A percentile compares a stretch with the other conserved stretches of the same genome.
These are phyloP conservation scores for Apocrypta bakeri DNA, from an alignment of 1,140 invertebrate genomes.

Conservation along the genomic window DNA sequence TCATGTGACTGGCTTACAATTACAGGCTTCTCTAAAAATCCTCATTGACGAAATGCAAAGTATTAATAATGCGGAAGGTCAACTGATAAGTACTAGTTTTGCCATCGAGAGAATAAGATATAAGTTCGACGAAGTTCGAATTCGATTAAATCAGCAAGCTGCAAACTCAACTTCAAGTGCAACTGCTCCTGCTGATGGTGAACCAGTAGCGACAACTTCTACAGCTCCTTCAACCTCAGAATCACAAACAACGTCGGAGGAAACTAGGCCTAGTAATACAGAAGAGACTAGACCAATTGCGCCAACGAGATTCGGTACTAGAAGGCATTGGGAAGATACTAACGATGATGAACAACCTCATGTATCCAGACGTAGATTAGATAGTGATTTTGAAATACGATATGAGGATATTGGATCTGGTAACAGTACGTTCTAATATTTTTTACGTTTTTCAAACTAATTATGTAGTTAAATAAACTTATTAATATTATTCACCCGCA, in stretches of 20 bases:
- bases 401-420: neutral
- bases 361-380: conserved; percentile 17
- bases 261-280: neutral
- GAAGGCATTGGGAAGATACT: neutral
- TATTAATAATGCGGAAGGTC: conserved; percentile 58
- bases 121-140: conserved; percentile 41
- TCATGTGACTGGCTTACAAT: conserved; percentile 36
- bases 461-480: too few species aligned
- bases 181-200: neutral
- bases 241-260: neutral
- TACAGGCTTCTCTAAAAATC: conserved; percentile 47
- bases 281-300: neutral
- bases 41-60: conserved; percentile 58
- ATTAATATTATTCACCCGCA: neutral
- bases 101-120: conserved; percentile 57
- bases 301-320: neutral
- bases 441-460: too few species aligned
- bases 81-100: conserved; percentile 55
- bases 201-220: neutral
- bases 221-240: neutral
- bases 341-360: conserved; percentile 29
- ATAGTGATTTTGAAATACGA: conserved; percentile 23
- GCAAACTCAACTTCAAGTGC: neutral
- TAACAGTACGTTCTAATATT: conserved; percentile 36
- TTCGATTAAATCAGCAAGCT: neutral